Conservation (phyloP, 2,797 vertebrate species). For the Aulostomus chinensis region DNA sequence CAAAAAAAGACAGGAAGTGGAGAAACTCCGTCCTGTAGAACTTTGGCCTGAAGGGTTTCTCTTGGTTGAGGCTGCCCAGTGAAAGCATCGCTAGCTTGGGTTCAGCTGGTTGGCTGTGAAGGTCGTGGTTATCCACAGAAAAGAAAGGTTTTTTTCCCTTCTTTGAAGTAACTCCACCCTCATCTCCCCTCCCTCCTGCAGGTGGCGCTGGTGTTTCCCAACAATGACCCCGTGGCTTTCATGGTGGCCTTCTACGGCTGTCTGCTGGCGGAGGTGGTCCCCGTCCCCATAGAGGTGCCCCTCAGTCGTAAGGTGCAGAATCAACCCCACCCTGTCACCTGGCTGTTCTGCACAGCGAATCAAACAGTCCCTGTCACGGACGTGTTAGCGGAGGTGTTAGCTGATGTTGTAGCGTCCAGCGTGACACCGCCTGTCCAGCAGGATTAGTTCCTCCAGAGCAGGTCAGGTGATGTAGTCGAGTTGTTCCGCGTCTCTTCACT, state of each 20-base stretch:
- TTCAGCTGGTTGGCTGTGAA: no score
- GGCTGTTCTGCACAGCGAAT: neutral
- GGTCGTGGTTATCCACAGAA: no score
- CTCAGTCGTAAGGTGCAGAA: constrained; percentile 93
- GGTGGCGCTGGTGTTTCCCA: constrained; percentile 98
- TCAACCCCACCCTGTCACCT: neutral
- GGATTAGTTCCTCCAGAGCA: constrained; percentile 13
- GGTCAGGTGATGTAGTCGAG: constrained; percentile 15
- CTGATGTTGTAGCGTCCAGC: neutral
- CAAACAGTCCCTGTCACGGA: no score
- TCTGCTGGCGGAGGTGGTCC: constrained; percentile 95
- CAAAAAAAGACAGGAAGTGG: no score
- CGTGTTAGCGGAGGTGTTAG: no score
- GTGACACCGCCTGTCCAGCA: neutral
- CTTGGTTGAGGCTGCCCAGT: no score
- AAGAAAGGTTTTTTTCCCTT: no score
- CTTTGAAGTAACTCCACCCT: no score
- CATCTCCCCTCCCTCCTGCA: constrained; percentile 55
- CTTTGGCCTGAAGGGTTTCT: no score
- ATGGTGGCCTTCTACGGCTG: constrained; percentile 99
- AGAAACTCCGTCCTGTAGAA: no score
- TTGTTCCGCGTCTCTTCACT: no score
- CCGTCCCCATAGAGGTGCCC: constrained; percentile 97
- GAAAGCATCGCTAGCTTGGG: no score
- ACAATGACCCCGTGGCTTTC: constrained; percentile 98